Evolutionary conservation across 2,113 vertebrate genomes (phyloP).

Genomic region (Emydocephalus ijimae): DNA sequence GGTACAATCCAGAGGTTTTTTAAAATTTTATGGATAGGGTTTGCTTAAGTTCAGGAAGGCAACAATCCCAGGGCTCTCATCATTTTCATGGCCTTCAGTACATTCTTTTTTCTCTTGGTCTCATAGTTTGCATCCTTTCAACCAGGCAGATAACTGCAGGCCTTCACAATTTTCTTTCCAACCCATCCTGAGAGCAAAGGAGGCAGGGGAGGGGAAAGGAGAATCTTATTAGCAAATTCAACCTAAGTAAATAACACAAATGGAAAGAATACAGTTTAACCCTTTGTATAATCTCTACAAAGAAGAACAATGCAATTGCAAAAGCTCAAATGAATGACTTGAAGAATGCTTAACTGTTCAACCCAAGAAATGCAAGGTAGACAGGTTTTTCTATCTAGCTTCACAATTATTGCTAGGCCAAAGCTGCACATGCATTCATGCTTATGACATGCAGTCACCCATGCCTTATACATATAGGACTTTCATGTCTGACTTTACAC

Average conservation of each 20-base stretch:
- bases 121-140: slow-evolving; percentile 7
- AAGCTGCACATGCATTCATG: background rate
- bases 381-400: background rate
- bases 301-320: background rate
- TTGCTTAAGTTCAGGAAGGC: background rate
- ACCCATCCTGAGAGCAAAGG: slow-evolving; percentile 1
- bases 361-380: background rate
- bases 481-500: background rate
- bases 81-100: background rate
- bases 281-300: background rate
- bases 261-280: background rate
- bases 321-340: background rate
- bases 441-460: background rate
- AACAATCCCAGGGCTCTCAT: background rate
- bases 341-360: background rate
- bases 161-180: slow-evolving; percentile 28
- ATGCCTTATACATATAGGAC: background rate
- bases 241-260: no score
- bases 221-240: background rate
- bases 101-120: background rate
- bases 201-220: background rate
- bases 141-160: background rate
- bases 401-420: background rate
- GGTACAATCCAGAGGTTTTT: no score
- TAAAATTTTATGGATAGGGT: background rate